A percentile compares a stretch with the other conserved stretches of the same genome.
Evolutionary conservation across 2,797 vertebrate species (phyloP).

Genomic region (Pipistrellus kuhlii): DNA sequence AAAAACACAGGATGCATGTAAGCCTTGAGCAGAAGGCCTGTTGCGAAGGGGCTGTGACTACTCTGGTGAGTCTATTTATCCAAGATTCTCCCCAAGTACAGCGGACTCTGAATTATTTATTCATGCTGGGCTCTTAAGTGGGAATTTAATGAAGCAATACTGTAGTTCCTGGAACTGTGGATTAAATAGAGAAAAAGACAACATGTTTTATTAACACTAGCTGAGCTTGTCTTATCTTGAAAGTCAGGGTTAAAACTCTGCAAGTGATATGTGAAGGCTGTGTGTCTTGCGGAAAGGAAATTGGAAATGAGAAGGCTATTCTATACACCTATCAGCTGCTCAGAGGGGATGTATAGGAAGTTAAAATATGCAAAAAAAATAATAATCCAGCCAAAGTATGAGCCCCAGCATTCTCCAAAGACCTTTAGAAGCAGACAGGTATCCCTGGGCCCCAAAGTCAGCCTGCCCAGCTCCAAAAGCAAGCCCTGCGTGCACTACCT

Average conservation of each 20-base stretch:
- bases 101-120: not conserved
- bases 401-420: not conserved
- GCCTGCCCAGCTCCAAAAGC: not conserved
- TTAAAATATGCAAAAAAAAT: not conserved
- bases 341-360: not conserved
- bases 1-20: not conserved
- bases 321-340: not conserved
- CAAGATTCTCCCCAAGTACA: not conserved
- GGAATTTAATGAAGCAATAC: not conserved
- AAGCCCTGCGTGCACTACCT: not conserved
- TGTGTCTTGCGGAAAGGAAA: not conserved
- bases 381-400: not conserved
- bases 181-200: constrained; percentile 23
- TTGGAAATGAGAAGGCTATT: not conserved
- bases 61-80: not conserved
- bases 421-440: not conserved
- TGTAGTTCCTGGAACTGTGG: not conserved
- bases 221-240: constrained; percentile 1
- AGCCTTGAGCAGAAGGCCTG: not conserved
- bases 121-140: not conserved
- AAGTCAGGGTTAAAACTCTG: not conserved
- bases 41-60: not conserved
- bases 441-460: not conserved
- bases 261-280: not conserved
- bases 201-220: not conserved